Evolutionary conservation across 2,888 invertebrate species (phyloP), one percentile per base, ranked within the genome.

Genomic region (Drosophila stalkeri): DNA sequence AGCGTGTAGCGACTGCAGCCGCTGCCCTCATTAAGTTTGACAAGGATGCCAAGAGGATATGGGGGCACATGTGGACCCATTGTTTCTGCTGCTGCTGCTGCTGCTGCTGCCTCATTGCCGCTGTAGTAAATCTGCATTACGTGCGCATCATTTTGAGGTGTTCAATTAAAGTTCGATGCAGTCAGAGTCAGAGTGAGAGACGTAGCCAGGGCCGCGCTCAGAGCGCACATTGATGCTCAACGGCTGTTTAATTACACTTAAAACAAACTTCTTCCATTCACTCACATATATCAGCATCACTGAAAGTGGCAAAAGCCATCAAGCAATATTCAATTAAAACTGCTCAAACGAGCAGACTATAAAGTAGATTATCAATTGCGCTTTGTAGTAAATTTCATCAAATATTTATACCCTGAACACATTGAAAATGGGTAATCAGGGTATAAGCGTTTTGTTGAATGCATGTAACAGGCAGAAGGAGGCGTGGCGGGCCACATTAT

Each of bases 121-220:
- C 72, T 83, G 74, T 81, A 80, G 74, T 81, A 80, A 87, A 87
- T 86, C 79, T 86, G 80, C 77, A 75, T 89, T 87, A 87, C 90
- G 90, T 89, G 89, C 87, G 79, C 90, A 86, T 90, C 89, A 90
- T 90, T 90, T 90, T 82, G 77, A 87, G 89, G 89, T 90, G 87
- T 90, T 89, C 87, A 87, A 87, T 87, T 86, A 87, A 89, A 74
- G 72, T 64, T 41, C 54, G 49, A 20, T 72, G 67, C 61, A 61
- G 59, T 41, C 63, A 18, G 65, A 56, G 59, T 20, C 60, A 6
- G 1, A 56, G 56, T 33, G 62, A 46, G 62, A 67, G 57, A 73
- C 37, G 27, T 64, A 67, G 57, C 77, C 18, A 12, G 23, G 46
- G 46, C 46, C 62, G 2, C 16, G 52, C 55, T 41, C 64, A 49